Evolutionary conservation across 2,797 vertebrate genomes (phyloP).

Genomic region (Pangasius mekongensis): DNA sequence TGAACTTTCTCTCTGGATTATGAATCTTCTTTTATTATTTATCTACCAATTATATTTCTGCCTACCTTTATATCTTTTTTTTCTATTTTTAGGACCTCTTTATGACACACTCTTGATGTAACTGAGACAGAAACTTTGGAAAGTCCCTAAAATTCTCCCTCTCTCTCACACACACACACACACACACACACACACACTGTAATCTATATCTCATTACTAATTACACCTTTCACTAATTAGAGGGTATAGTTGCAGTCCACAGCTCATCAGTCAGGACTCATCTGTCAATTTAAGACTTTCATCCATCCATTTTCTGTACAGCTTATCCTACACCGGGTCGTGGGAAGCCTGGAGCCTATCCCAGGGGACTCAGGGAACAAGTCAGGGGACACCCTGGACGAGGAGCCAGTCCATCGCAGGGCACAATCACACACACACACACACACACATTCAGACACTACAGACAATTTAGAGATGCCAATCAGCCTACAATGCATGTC

Average conservation of each 20-base stretch:
- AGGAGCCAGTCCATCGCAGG: no score
- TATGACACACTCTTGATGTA: not conserved
- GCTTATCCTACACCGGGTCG: no score
- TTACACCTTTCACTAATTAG: not conserved
- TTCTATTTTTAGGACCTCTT: not conserved
- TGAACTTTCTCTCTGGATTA: not conserved
- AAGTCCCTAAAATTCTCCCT: not conserved
- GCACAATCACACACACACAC: no score
- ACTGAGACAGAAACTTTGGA: not conserved
- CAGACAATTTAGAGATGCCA: no score
- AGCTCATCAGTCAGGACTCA: not conserved
- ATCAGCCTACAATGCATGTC: no score
- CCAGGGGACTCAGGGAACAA: no score
- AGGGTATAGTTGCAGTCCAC: not conserved
- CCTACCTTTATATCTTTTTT: not conserved
- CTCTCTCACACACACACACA: not conserved
- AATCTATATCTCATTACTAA: not conserved
- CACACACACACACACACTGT: not conserved
- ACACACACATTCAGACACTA: no score
- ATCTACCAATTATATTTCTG: not conserved
- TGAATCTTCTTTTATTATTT: not conserved
- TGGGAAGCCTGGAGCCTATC: no score
- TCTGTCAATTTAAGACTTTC: not conserved
- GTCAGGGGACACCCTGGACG: no score
- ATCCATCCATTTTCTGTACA: no score